phyloP scores from a whole-genome alignment of 2,888 invertebrate species.

The Chromoteleia sp. region DNA sequence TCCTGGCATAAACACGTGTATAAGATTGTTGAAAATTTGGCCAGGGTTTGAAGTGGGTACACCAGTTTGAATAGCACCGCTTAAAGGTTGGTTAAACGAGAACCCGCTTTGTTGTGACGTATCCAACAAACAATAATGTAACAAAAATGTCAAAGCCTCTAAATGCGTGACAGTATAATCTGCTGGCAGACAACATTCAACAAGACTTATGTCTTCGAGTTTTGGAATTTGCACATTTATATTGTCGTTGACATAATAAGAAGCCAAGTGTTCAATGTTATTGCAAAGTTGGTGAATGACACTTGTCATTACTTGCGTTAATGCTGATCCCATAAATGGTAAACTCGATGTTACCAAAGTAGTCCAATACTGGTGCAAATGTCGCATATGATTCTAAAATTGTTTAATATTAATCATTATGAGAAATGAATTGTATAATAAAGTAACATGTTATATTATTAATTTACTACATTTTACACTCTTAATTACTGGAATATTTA shows the following conservation, averaged over 20 bases:
- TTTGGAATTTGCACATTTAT: constrained; percentile 72
- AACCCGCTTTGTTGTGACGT: constrained; percentile 87
- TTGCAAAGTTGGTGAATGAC: constrained; percentile 92
- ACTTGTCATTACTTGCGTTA: constrained; percentile 91
- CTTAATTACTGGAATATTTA: too few relatives aligned
- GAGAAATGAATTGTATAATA: too few relatives aligned
- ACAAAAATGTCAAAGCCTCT: constrained; percentile 91
- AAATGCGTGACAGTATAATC: constrained; percentile 92
- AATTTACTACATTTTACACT: too few relatives aligned
- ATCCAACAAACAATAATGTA: constrained; percentile 92
- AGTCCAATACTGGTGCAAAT: constrained; percentile 93
- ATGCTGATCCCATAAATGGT: constrained; percentile 91
- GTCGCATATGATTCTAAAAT: constrained; percentile 87
- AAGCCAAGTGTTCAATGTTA: constrained; percentile 88
- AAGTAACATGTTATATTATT: too few relatives aligned
- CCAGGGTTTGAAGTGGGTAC: constrained; percentile 87
- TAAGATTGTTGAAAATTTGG: constrained; percentile 92
- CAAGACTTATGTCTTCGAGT: constrained; percentile 78
- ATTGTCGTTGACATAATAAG: constrained; percentile 81
- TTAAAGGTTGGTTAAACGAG: constrained; percentile 86
- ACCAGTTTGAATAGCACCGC: constrained; percentile 85
- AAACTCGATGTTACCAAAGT: constrained; percentile 92
- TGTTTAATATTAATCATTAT: constrained; percentile 8
- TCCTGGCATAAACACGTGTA: constrained; percentile 91
- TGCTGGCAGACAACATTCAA: constrained; percentile 87